A percentile compares a stretch with the other conserved stretches of the same genome.
These are phyloP conservation scores for Patella caerulea DNA, from an alignment of 2,888 invertebrate genomes.

Conservation along the genomic window DNA sequence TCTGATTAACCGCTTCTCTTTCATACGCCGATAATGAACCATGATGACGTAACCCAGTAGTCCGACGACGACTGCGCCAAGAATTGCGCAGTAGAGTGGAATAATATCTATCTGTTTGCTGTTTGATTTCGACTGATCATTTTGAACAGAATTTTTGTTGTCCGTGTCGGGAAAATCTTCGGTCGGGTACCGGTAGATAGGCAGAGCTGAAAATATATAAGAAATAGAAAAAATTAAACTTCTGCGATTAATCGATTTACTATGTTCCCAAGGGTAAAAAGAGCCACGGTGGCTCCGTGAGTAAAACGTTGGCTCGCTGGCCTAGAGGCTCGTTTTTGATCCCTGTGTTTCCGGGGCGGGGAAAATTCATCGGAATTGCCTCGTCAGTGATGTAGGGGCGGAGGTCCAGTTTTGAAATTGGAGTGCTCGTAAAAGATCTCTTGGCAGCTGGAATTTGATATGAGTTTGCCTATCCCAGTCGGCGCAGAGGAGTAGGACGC, in stretches of 20 bases:
- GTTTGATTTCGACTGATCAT: slow-evolving; percentile 20
- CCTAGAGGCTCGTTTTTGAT: no score
- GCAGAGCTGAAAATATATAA: slow-evolving; percentile 9
- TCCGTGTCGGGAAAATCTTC: neutral
- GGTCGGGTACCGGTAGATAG: slow-evolving; percentile 5
- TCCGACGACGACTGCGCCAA: slow-evolving; percentile 65
- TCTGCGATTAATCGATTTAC: neutral
- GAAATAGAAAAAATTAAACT: neutral
- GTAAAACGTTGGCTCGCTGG: no score
- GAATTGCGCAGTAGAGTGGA: slow-evolving; percentile 67
- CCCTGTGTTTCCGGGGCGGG: no score
- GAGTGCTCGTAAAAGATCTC: no score
- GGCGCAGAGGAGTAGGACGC: no score
- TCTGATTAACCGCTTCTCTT: slow-evolving; percentile 49
- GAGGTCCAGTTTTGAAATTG: no score
- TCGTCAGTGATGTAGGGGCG: no score
- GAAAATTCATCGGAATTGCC: no score
- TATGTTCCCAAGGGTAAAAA: no score
- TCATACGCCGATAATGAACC: slow-evolving; percentile 59
- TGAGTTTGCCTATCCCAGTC: no score
- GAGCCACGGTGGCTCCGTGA: no score
- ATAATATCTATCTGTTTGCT: slow-evolving; percentile 55
- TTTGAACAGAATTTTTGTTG: neutral
- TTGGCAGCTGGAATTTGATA: no score
- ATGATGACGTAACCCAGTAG: slow-evolving; percentile 66